A percentile compares a stretch with the other conserved stretches of the same genome.
Evolutionary conservation across 2,113 vertebrate genomes (phyloP).

Genomic region (Sula dactylatra): DNA sequence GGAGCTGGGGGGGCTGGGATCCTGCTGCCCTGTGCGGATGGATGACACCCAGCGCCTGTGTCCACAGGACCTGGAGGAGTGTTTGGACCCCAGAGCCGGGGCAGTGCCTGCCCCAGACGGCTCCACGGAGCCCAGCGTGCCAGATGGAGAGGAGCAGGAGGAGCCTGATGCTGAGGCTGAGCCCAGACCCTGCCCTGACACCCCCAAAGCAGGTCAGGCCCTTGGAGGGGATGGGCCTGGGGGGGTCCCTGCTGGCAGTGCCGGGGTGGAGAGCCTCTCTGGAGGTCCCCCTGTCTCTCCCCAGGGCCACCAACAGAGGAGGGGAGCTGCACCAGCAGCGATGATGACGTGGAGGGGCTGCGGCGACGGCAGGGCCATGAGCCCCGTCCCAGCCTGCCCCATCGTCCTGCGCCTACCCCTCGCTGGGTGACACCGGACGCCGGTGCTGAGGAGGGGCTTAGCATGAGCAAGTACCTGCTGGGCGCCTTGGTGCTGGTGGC

Average conservation of each 20-base stretch:
- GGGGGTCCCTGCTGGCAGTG: fast-evolving
- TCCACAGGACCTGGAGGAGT: not conserved
- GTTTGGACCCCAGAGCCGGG: fast-evolving
- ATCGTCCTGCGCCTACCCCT: fast-evolving
- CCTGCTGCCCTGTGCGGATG: fast-evolving
- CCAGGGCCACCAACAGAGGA: not conserved
- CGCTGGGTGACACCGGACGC: not conserved
- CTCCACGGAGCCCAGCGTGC: fast-evolving
- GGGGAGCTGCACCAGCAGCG: constrained; percentile 14
- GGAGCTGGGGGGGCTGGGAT: fast-evolving
- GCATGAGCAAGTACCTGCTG: constrained; percentile 82
- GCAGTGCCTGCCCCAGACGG: fast-evolving
- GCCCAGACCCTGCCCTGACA: not conserved
- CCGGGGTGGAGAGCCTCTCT: not conserved
- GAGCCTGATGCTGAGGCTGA: not conserved
- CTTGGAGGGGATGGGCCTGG: not conserved
- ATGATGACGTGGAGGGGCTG: constrained; percentile 51
- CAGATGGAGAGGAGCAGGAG: fast-evolving
- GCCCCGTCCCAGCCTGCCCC: fast-evolving
- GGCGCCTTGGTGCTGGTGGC: constrained; percentile 79
- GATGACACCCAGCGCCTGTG: fast-evolving
- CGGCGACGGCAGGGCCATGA: constrained; percentile 13
- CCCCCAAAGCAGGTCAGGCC: not conserved
- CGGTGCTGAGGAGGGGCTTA: constrained; percentile 60
- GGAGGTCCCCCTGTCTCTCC: fast-evolving